These are phyloP conservation scores for Drosophila quadrilineata DNA, from an alignment of 1,140 invertebrate genomes.

Conservation along the genomic window DNA sequence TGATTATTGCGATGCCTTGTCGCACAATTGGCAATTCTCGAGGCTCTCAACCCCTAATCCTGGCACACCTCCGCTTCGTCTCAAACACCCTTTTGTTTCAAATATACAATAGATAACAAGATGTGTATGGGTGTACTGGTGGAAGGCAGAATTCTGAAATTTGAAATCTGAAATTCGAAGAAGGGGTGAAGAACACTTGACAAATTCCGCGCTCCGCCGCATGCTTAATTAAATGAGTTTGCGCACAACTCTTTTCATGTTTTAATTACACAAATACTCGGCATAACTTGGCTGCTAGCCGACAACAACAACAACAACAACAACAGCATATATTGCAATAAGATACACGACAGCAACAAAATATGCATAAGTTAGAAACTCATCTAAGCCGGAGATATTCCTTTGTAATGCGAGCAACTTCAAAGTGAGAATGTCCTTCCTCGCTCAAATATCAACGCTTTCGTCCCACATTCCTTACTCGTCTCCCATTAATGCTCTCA, in stretches of 20 bases:
- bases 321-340: conserved; percentile 18
- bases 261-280: conserved; percentile 74
- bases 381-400: conserved; percentile 46
- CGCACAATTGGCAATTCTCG: conserved; percentile 7
- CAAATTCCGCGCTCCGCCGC: conserved; percentile 44
- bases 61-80: not conserved
- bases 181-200: conserved; percentile 36
- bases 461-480: not conserved
- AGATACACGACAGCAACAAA: conserved; percentile 23
- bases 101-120: too few species aligned
- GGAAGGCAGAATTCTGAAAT: too few species aligned
- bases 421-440: conserved; percentile 50
- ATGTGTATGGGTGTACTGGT: not conserved
- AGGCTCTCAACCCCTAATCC: conserved; percentile 4
- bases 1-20: conserved; percentile 32
- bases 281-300: conserved; percentile 64
- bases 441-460: conserved; percentile 19
- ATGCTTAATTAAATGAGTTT: conserved; percentile 71
- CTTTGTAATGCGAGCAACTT: conserved; percentile 50
- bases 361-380: conserved; percentile 66
- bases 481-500: too few species aligned
- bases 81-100: too few species aligned
- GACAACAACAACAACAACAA: conserved; percentile 29
- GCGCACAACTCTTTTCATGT: conserved; percentile 70
- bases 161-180: too few species aligned